These are phyloP conservation scores for Eufriesea mexicana DNA, from an alignment of 1,140 invertebrate species.

Conservation along the genomic window DNA sequence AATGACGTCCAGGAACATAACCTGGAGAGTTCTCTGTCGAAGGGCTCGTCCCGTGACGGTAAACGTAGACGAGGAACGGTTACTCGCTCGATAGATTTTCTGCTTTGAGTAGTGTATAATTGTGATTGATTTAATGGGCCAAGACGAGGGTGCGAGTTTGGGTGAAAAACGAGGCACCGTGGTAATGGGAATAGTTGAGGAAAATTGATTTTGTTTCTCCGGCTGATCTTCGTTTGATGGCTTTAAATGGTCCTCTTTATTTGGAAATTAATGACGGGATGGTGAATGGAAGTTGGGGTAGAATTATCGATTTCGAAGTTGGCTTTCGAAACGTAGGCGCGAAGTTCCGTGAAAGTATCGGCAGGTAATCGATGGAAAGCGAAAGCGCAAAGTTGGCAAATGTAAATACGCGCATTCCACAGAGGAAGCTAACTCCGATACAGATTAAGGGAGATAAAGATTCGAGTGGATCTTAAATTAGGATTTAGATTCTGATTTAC, in stretches of 20 bases:
- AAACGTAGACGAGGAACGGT: no score
- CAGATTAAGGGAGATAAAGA: no score
- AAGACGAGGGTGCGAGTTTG: neutral
- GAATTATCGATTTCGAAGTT: neutral
- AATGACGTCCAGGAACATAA: no score
- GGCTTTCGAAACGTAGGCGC: neutral
- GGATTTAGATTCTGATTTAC: no score
- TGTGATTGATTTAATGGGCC: neutral
- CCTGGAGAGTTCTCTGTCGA: no score
- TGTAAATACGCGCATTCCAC: no score
- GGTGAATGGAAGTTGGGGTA: neutral
- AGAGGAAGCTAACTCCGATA: no score
- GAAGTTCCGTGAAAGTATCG: neutral
- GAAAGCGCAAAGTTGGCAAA: neutral
- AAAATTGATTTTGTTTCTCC: neutral
- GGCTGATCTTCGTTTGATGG: conserved; percentile 9
- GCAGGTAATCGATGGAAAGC: neutral
- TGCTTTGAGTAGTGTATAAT: neutral
- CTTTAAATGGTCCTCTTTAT: neutral
- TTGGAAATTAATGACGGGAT: neutral
- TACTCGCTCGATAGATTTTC: neutral
- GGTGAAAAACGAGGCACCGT: neutral
- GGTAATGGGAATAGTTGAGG: neutral
- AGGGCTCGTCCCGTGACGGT: no score
- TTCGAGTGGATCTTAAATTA: no score